phyloP scores from a whole-genome alignment of 1,140 invertebrate genomes.

The Papilio polytes region DNA sequence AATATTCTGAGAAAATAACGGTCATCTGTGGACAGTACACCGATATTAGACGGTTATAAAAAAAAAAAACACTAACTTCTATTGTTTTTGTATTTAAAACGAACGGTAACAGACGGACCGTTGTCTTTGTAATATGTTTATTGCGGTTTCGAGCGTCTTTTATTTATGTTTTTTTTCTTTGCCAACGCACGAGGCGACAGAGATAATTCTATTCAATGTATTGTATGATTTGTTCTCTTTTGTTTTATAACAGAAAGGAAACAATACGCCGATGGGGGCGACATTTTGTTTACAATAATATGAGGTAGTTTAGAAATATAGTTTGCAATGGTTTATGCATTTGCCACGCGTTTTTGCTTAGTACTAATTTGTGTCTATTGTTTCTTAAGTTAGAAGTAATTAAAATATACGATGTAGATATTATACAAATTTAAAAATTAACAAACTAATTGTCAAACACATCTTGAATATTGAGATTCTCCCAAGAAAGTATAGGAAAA shows the following conservation, averaged over 20 bases:
- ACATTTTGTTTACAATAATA: background rate
- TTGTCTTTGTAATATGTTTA: constrained; percentile 55
- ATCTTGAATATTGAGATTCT: no score
- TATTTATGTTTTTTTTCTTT: constrained; percentile 42
- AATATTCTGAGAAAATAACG: constrained; percentile 15
- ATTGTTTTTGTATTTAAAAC: background rate
- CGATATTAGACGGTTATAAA: background rate
- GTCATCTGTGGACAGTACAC: background rate
- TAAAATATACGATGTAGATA: background rate
- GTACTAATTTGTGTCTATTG: background rate
- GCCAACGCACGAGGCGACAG: constrained; percentile 24
- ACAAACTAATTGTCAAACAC: no score
- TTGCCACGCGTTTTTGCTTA: constrained; percentile 3
- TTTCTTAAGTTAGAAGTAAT: background rate
- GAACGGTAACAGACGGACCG: constrained; percentile 41
- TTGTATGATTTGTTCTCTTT: constrained; percentile 17
- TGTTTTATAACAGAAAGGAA: background rate
- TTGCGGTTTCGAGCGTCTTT: constrained; percentile 57
- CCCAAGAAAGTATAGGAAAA: no score
- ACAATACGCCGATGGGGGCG: background rate
- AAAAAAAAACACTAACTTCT: background rate
- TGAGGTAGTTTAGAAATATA: background rate
- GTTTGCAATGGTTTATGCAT: background rate
- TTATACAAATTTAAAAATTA: no score
- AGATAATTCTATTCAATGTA: constrained; percentile 11